Evolutionary conservation across 1,140 invertebrate species (phyloP).

Genomic region (Diorhabda sublineata): DNA sequence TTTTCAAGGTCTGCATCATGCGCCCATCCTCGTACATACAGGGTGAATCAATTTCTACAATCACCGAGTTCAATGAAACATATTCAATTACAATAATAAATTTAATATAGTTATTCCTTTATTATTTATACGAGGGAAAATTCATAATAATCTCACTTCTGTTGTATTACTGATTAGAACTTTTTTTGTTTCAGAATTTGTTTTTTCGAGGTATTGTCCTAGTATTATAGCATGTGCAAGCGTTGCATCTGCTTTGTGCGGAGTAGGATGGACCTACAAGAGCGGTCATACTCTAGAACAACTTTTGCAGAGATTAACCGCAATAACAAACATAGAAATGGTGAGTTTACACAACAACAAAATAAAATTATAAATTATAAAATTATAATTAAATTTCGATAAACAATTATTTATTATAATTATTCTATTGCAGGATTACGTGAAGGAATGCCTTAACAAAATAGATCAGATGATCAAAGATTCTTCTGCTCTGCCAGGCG

Average conservation of each 20-base stretch:
- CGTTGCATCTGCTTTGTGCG: conserved; percentile 76
- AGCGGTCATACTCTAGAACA: conserved; percentile 49
- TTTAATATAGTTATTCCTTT: background rate
- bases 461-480: conserved; percentile 42
- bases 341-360: conserved; percentile 55
- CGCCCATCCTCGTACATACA: conserved; percentile 1
- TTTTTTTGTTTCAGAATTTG: conserved; percentile 70
- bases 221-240: conserved; percentile 83
- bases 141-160: background rate
- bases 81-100: background rate
- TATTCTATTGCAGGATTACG: conserved; percentile 33
- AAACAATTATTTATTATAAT: background rate
- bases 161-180: background rate
- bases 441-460: conserved; percentile 29
- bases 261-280: conserved; percentile 62
- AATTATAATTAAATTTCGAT: conserved; percentile 74
- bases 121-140: too few relatives aligned
- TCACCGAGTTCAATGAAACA: background rate
- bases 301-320: conserved; percentile 61
- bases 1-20: conserved; percentile 19
- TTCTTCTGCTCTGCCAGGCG: conserved; percentile 23
- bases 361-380: too few relatives aligned
- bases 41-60: background rate
- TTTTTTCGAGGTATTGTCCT: conserved; percentile 79
- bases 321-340: conserved; percentile 73